Evolutionary conservation across 2,888 invertebrate species (phyloP).

Genomic region (Papilio gigon): DNA sequence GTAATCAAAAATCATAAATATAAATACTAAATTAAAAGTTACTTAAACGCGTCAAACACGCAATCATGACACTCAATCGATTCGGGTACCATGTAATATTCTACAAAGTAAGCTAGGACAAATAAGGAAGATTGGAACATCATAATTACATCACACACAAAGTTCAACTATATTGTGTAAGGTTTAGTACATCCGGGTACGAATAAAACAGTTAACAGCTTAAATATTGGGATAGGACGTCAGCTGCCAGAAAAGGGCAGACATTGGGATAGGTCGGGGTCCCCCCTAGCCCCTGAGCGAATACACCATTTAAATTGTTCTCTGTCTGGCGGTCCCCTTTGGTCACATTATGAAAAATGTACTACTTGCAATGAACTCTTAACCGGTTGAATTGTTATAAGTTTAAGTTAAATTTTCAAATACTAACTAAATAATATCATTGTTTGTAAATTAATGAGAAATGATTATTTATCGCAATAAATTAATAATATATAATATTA

Average conservation of each 20-base stretch:
- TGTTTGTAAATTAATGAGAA: too few relatives aligned
- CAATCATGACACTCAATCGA: too few relatives aligned
- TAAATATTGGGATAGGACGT: constrained; percentile 41
- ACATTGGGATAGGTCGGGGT: constrained; percentile 68
- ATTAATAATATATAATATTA: too few relatives aligned
- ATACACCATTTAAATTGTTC: constrained; percentile 46
- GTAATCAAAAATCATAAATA: too few relatives aligned
- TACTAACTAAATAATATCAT: background rate
- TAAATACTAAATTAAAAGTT: too few relatives aligned
- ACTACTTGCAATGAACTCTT: background rate
- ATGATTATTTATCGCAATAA: too few relatives aligned
- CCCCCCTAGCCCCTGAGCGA: constrained; percentile 48
- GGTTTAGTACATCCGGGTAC: background rate
- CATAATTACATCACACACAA: background rate
- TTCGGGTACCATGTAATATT: too few relatives aligned
- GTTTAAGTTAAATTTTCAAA: background rate
- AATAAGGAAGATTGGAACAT: too few relatives aligned
- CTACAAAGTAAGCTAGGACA: too few relatives aligned
- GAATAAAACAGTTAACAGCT: background rate
- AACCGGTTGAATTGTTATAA: background rate
- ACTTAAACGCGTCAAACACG: too few relatives aligned
- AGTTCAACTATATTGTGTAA: background rate
- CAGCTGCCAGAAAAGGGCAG: constrained; percentile 53
- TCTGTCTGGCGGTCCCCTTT: constrained; percentile 11
- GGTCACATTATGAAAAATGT: background rate